These are phyloP conservation scores for Bombylius major DNA, from an alignment of 2,888 invertebrate genomes.

Conservation along the genomic window DNA sequence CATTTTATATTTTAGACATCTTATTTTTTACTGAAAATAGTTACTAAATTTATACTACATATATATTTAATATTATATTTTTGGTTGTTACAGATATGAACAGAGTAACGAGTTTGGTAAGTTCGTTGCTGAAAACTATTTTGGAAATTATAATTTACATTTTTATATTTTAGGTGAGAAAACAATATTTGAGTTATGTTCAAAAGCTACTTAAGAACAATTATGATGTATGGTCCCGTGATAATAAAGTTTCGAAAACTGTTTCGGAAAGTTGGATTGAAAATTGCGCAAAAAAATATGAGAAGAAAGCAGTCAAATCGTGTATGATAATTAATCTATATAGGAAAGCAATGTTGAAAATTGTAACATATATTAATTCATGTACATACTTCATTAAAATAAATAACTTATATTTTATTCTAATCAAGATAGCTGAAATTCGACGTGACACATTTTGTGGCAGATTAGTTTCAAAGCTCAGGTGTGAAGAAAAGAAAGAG, in stretches of 20 bases:
- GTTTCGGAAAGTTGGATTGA: not conserved
- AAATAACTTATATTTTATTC: not conserved
- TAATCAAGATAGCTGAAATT: slow-evolving; percentile 8
- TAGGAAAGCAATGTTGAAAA: slow-evolving; percentile 28
- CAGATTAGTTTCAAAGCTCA: slow-evolving; percentile 3
- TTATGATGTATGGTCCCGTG: not conserved
- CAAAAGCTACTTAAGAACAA: not conserved
- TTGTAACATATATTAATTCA: slow-evolving; percentile 18
- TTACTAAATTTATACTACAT: too few relatives aligned
- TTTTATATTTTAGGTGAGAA: not conserved
- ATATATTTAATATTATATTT: too few relatives aligned
- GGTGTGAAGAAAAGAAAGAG: not conserved
- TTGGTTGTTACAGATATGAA: too few relatives aligned
- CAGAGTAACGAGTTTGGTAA: not conserved
- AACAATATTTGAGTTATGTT: not conserved
- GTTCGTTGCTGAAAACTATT: not conserved
- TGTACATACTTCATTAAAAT: not conserved
- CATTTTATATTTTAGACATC: too few relatives aligned
- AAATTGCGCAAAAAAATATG: slow-evolving; percentile 7
- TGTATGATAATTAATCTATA: slow-evolving; percentile 28
- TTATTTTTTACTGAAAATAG: too few relatives aligned
- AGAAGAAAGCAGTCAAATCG: slow-evolving; percentile 24
- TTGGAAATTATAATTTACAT: too few relatives aligned
- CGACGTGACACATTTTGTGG: slow-evolving; percentile 5
- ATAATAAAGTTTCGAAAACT: too few relatives aligned